phyloP scores from a whole-genome alignment of 2,113 vertebrate genomes.

The Melanotaenia duboulayi region DNA sequence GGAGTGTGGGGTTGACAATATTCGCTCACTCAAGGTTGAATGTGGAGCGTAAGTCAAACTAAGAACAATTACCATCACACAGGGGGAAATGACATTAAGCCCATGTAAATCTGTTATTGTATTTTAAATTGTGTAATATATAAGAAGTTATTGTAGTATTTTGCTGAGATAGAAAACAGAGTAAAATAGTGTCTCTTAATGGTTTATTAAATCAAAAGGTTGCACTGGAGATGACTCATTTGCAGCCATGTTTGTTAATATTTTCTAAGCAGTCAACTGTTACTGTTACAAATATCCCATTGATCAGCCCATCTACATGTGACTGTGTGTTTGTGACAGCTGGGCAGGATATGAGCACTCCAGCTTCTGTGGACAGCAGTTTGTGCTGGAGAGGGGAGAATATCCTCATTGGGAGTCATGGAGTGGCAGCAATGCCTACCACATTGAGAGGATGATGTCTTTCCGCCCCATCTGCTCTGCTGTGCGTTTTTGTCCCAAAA shows the following conservation, averaged over 20 bases:
- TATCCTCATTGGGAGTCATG: constrained; percentile 97
- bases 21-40: constrained; percentile 95
- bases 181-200: background rate
- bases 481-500: constrained; percentile 81
- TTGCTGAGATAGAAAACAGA: background rate
- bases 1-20: constrained; percentile 89
- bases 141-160: background rate
- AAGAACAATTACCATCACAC: background rate
- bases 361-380: constrained; percentile 96
- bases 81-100: background rate
- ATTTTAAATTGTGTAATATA: background rate
- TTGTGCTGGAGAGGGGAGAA: constrained; percentile 95
- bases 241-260: background rate
- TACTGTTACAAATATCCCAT: background rate
- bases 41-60: constrained; percentile 90
- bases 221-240: background rate
- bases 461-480: constrained; percentile 97
- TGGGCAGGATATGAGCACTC: constrained; percentile 97
- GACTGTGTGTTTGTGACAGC: constrained; percentile 72
- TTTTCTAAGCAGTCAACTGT: background rate
- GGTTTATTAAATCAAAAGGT: background rate
- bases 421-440: constrained; percentile 97
- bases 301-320: constrained; percentile 3
- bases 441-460: constrained; percentile 95
- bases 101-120: background rate